These are phyloP conservation scores for Colinus virginianus DNA, from an alignment of 2,113 vertebrate species.

Conservation along the genomic window DNA sequence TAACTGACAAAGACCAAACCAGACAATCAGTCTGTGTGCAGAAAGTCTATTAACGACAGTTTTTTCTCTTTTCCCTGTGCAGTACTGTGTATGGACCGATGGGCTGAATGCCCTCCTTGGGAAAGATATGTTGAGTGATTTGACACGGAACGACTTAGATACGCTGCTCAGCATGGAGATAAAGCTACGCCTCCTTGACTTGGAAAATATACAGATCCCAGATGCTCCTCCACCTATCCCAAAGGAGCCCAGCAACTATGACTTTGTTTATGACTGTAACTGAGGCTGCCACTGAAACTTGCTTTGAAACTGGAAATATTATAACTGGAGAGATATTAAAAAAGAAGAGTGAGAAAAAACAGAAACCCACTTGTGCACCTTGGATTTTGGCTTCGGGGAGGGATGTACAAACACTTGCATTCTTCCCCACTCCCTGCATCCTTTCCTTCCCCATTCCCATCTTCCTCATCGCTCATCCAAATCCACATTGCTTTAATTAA, in stretches of 20 bases:
- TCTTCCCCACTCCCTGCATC: neutral
- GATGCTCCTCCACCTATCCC: constrained; percentile 97
- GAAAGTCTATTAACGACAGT: neutral
- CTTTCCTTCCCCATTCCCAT: constrained; percentile 16
- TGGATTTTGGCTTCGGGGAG: constrained; percentile 50
- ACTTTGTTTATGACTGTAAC: constrained; percentile 99
- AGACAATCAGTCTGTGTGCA: neutral
- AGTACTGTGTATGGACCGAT: constrained; percentile 99
- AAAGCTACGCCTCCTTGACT: constrained; percentile 97
- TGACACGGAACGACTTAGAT: constrained; percentile 94
- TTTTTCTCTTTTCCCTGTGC: constrained; percentile 17
- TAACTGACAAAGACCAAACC: neutral
- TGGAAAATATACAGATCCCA: constrained; percentile 99
- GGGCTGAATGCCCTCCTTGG: constrained; percentile 96
- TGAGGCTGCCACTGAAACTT: constrained; percentile 76
- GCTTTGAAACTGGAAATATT: constrained; percentile 81
- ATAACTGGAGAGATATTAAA: constrained; percentile 59
- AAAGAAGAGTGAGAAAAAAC: constrained; percentile 2
- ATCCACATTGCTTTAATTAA: constrained; percentile 69
- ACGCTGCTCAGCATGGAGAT: constrained; percentile 99
- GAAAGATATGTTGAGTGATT: constrained; percentile 98
- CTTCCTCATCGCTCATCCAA: constrained; percentile 46
- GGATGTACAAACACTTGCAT: constrained; percentile 22
- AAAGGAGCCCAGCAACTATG: constrained; percentile 99
- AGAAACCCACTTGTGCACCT: constrained; percentile 46